These are phyloP conservation scores for Ophthalmolycus amberensis DNA, from an alignment of 2,113 vertebrate genomes.

Conservation along the genomic window DNA sequence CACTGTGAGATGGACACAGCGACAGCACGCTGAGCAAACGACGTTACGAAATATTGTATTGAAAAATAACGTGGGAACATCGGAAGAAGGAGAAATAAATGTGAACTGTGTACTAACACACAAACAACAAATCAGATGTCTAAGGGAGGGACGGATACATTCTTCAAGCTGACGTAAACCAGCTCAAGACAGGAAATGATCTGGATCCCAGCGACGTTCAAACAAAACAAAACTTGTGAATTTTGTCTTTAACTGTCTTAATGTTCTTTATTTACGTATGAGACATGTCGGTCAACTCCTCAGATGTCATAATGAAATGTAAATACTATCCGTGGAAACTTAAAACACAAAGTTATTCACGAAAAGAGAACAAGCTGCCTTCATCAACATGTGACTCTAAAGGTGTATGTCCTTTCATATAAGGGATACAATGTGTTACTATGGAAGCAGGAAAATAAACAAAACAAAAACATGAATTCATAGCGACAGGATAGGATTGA, in stretches of 20 bases:
- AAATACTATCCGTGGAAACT: background rate
- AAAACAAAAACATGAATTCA: background rate
- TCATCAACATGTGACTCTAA: background rate
- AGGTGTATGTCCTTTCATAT: background rate
- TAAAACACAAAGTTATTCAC: background rate
- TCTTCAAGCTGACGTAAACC: conserved; percentile 14
- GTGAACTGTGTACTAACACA: background rate
- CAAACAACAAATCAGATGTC: conserved; percentile 1
- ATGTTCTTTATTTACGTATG: background rate
- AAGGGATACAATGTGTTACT: background rate
- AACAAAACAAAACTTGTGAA: background rate
- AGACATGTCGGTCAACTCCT: background rate
- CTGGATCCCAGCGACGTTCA: background rate
- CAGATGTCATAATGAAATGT: background rate
- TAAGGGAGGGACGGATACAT: background rate
- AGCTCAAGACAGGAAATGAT: background rate
- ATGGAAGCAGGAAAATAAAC: background rate
- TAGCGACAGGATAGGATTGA: background rate
- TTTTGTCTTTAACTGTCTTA: background rate
- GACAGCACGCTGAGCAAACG: background rate
- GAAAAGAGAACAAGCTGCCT: background rate
- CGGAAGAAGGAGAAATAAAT: background rate
- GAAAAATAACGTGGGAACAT: background rate
- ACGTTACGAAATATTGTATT: background rate
- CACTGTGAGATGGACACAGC: background rate